phyloP scores from a whole-genome alignment of 2,888 invertebrate genomes.

The Dasypolia templi region DNA sequence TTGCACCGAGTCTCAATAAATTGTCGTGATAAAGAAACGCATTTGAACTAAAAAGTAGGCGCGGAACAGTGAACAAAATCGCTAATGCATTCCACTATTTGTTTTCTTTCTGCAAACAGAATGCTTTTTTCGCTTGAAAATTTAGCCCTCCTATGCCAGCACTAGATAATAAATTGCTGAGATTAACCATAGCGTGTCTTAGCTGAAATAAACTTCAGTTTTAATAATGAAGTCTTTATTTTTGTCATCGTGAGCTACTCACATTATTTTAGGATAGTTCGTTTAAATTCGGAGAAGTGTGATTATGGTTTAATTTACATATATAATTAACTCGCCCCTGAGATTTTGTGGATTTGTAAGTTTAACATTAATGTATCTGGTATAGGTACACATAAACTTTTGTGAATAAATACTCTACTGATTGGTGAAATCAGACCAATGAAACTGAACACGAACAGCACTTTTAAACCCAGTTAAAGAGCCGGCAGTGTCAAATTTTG shows the following conservation, averaged over 20 bases:
- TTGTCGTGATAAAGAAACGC: constrained; percentile 45
- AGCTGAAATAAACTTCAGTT: constrained; percentile 49
- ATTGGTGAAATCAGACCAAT: no score
- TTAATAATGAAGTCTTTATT: constrained; percentile 44
- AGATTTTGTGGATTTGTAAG: not conserved
- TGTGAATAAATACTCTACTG: not conserved
- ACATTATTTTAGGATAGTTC: not conserved
- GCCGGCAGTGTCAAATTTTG: no score
- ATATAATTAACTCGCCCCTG: not conserved
- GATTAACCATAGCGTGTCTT: constrained; percentile 56
- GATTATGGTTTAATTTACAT: not conserved
- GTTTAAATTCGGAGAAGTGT: not conserved
- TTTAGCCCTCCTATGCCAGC: constrained; percentile 46
- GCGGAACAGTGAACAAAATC: constrained; percentile 47
- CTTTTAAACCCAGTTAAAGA: no score
- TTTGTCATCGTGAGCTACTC: constrained; percentile 14
- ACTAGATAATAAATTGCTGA: constrained; percentile 59
- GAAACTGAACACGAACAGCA: no score
- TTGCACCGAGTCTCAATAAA: constrained; percentile 38
- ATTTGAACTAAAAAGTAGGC: constrained; percentile 51
- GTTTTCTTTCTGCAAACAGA: constrained; percentile 50
- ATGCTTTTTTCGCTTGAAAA: constrained; percentile 52
- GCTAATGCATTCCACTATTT: constrained; percentile 61
- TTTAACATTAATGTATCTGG: not conserved
- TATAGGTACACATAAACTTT: not conserved